Evolutionary conservation across 2,113 vertebrate species (phyloP).

Genomic region (Tragulus kanchil): DNA sequence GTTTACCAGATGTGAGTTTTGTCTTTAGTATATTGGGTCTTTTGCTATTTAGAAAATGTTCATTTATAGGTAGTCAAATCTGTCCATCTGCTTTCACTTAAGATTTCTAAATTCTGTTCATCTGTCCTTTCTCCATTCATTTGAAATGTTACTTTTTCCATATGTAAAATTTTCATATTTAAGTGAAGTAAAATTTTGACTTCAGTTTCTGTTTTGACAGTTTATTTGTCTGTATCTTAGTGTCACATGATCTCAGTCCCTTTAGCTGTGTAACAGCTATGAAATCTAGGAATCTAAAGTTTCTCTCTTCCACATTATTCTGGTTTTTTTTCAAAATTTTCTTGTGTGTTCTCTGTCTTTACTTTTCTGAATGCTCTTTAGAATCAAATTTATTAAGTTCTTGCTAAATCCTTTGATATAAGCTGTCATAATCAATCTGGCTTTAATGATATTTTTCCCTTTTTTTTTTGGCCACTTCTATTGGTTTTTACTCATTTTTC

Average conservation of each 20-base stretch:
- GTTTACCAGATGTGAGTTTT: not conserved
- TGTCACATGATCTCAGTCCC: not conserved
- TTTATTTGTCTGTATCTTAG: not conserved
- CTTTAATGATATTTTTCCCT: constrained; percentile 25
- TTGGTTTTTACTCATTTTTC: no score
- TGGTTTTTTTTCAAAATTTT: not conserved
- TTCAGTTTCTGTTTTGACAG: not conserved
- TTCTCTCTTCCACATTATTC: not conserved
- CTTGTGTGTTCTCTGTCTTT: not conserved
- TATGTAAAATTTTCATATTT: not conserved
- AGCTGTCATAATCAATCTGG: not conserved
- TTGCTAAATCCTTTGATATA: constrained; percentile 17
- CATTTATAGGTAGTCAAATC: not conserved
- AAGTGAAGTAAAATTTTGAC: not conserved
- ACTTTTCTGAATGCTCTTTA: not conserved
- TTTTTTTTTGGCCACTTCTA: not conserved
- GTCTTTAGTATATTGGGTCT: not conserved
- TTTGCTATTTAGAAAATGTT: not conserved
- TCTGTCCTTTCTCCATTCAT: not conserved
- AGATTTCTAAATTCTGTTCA: constrained; percentile 19
- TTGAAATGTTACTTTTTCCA: not conserved
- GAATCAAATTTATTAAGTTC: not conserved
- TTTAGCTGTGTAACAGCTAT: not conserved
- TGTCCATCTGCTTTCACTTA: not conserved
- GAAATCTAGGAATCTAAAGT: not conserved